Evolutionary conservation across 1,140 invertebrate genomes (phyloP), one percentile per base, ranked within the genome.

Genomic region (Drosophila melanogaster): DNA sequence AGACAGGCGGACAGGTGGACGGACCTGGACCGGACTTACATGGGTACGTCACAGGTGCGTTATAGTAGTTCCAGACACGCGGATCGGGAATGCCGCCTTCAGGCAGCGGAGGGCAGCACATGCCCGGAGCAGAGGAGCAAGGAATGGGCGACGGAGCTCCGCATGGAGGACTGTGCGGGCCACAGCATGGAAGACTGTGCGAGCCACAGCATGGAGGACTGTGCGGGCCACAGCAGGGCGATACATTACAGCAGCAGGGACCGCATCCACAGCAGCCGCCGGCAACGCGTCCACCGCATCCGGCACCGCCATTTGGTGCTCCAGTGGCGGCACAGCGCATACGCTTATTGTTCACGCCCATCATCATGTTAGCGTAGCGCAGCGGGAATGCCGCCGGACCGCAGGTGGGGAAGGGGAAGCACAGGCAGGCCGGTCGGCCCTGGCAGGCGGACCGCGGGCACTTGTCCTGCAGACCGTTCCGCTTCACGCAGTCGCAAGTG

Each of bases 401-500:
- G 81, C 96, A 96, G 19, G 94, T 92, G 0, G 96, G 95, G 58
- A 94, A 94, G 1, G 95, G 94, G 75, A 94, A 93, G 14, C 93
- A 94, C 81, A 95, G 92, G 77, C 96, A 96, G 22, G 94, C 93
- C 0, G 95, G 95, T 47, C 94, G 92, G 24, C 95, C 95, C 65
- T 94, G 94, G 77, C 96, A 96, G 58, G 95, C 94, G 38, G 93
- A 94, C 22, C 96, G 93, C 19, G 94, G 94, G 74, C 96, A 96
- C 58, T 95, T 94, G 79, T 96, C 95, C 90, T 96, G 96, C 5
- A 96, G 91, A 1, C 96, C 96, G 91, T 96, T 96, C n/a, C 95
- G 93, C 77, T 94, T 95, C 49, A 95, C 94, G 78, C 96, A 96
- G 62, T 96, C 94, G 75, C 96, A 96, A 56, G 94, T 94, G 57